phyloP scores from a whole-genome alignment of 2,113 vertebrate species.

The Nesoenas mayeri region DNA sequence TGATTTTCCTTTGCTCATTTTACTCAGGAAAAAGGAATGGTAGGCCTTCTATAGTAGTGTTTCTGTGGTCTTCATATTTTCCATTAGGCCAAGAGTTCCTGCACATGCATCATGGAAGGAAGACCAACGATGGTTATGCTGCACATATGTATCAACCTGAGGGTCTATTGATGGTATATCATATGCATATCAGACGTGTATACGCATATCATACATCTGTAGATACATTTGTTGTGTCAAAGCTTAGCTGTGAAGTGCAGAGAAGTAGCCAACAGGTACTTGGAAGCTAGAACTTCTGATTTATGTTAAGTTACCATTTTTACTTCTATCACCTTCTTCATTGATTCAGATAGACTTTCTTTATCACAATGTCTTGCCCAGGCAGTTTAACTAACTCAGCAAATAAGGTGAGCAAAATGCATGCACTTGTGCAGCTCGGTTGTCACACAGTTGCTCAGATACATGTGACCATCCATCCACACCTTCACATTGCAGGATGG shows the following conservation, averaged over 20 bases:
- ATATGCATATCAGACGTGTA: not conserved
- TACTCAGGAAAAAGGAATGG: not conserved
- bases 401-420: not conserved
- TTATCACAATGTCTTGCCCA: not conserved
- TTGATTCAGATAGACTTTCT: not conserved
- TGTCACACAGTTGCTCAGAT: not conserved
- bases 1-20: not conserved
- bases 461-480: rapidly evolving
- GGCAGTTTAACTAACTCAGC: not conserved
- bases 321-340: not conserved
- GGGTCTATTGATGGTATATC: not conserved
- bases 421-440: not conserved
- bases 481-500: not conserved
- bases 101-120: not conserved
- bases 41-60: not conserved
- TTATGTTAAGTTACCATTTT: not conserved
- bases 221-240: not conserved
- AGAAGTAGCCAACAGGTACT: not conserved
- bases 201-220: not conserved
- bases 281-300: not conserved
- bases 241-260: not conserved
- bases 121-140: not conserved
- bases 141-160: not conserved
- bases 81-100: not conserved
- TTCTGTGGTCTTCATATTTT: not conserved